Conservation (phyloP, 2,888 invertebrate genomes). For the Drosophila maculinotata region DNA sequence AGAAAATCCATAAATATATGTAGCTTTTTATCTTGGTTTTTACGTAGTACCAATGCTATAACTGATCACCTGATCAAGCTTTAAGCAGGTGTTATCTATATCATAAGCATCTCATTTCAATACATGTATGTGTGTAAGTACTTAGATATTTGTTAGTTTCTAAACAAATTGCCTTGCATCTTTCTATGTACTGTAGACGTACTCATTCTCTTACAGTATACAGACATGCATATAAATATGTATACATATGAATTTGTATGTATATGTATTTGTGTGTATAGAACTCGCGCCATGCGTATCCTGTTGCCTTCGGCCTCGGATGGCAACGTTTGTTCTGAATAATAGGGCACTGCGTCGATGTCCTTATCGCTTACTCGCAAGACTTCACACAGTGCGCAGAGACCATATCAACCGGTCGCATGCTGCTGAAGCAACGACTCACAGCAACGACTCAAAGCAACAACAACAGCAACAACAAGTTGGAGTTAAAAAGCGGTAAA, state of each 20-base stretch:
- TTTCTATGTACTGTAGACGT: no score
- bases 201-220: no score
- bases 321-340: constrained; percentile 13
- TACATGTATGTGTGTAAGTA: no score
- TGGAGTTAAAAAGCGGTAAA: constrained; percentile 17
- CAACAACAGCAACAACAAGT: constrained; percentile 6
- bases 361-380: constrained; percentile 68
- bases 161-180: no score
- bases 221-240: no score
- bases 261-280: neutral
- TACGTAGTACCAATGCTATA: no score
- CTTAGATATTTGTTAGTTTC: no score
- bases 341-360: constrained; percentile 34
- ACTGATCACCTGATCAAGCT: no score
- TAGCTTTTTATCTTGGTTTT: no score
- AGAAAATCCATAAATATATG: no score
- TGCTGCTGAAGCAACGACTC: constrained; percentile 5
- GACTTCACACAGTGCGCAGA: constrained; percentile 60
- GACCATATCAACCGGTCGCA: constrained; percentile 28
- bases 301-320: constrained; percentile 3
- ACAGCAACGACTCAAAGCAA: neutral
- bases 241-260: neutral
- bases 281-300: neutral
- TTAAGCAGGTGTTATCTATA: no score
- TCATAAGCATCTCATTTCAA: no score